Conservation (phyloP, 2,888 invertebrate species). For the Junonia oenone region DNA sequence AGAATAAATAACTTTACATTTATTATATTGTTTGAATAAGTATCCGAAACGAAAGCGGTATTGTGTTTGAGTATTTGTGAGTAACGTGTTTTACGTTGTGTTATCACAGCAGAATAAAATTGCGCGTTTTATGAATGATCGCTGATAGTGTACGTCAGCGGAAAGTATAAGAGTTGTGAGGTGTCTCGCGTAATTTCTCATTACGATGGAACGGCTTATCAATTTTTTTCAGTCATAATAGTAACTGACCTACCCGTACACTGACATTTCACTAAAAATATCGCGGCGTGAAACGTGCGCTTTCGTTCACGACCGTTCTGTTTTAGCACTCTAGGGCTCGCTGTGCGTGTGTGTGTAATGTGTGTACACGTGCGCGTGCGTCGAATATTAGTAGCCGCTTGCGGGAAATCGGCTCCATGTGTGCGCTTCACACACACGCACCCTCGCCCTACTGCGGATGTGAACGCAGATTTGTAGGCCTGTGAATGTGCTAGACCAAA, state of each 20-base stretch:
- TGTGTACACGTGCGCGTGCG: constrained; percentile 36
- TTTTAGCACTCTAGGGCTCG: constrained; percentile 45
- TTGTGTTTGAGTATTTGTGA: not conserved
- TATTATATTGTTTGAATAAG: not conserved
- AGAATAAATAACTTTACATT: not conserved
- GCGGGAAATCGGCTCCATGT: constrained; percentile 49
- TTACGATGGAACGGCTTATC: constrained; percentile 31
- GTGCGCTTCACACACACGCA: constrained; percentile 50
- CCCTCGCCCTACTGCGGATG: constrained; percentile 71
- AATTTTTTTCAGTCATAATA: constrained; percentile 53
- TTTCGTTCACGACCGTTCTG: constrained; percentile 61
- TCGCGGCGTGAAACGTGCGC: constrained; percentile 52
- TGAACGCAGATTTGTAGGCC: constrained; percentile 66
- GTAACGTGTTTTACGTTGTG: not conserved
- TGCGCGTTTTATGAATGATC: not conserved
- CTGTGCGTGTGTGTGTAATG: constrained; percentile 38
- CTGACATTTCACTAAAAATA: constrained; percentile 68
- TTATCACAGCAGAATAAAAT: not conserved
- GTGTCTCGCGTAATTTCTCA: constrained; percentile 29
- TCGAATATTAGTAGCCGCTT: constrained; percentile 38
- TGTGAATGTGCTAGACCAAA: constrained; percentile 70
- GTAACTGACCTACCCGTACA: constrained; percentile 73
- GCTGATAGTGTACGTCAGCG: constrained; percentile 2
- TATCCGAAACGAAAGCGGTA: not conserved
- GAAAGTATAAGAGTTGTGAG: constrained; percentile 8